Evolutionary conservation across 30 jellyfish, hydroid and myxozoan genomes (phyloP), one percentile per base, ranked within the genome.

Genomic region (Hydra vulgaris): DNA sequence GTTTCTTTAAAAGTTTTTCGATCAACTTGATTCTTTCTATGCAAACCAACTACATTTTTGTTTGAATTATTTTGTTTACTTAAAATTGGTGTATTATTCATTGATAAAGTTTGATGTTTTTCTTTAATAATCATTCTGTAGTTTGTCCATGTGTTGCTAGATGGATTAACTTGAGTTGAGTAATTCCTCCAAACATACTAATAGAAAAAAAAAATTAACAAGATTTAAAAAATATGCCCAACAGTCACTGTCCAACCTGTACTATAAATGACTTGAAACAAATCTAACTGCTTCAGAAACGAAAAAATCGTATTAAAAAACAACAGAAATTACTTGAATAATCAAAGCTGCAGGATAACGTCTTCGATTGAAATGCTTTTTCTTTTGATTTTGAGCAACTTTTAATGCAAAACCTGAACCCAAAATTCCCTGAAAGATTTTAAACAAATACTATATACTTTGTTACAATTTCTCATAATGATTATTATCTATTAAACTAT

Each of bases 361-460:
- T 66, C 84, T 74, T 26, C 84, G 61, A 83, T 83, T 83, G 87
- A 83, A 74, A 75, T 83, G 90, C 40, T 83, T 83, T 54, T 76
- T 80, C 55, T 74, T 74, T 69, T 83, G 90, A 73, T 73, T 52
- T 75, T 83, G 87, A 16, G 90, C 90, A 0, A 83, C 90, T 76
- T 83, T 88, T 25, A 83, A 25, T 0, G 90, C 90, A 74, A 83
- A 83, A 5, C 90, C 90, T 7, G 90, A 83, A 18, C 90, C 90
- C 16, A 83, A 24, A 71, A 83, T 83, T 19, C 90, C 90, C 90
- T 83, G 23, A 24, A 55, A 55, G 74, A n/a, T n/a, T n/a, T 18
- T 23, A 71, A n/a, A 77, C 16, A 71, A n/a, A n/a, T n/a, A n/a
- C n/a, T n/a, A n/a, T n/a, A n/a, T n/a, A n/a, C n/a, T n/a, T n/a